phyloP scores from a whole-genome alignment of 2,113 vertebrate species.

The Pristiophorus japonicus region DNA sequence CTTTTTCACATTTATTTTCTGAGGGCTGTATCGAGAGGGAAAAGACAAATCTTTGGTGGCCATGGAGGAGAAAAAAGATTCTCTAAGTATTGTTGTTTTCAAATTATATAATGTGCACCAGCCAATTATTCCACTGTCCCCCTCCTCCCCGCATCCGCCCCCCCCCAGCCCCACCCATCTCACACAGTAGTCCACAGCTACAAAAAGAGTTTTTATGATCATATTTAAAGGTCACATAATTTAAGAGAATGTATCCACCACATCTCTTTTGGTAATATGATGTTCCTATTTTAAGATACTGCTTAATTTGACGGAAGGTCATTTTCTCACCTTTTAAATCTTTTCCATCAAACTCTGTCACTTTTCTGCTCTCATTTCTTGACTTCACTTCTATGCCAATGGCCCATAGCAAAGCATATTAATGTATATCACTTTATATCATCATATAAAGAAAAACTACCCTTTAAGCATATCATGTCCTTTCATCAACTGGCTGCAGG shows the following conservation, averaged over 20 bases:
- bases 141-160: too few relatives aligned
- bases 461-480: not conserved
- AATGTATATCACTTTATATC: not conserved
- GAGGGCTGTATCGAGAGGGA: not conserved
- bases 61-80: not conserved
- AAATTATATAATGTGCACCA: not conserved
- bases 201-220: not conserved
- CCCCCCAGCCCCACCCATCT: too few relatives aligned
- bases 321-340: not conserved
- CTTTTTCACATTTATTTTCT: not conserved
- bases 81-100: not conserved
- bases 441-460: not conserved
- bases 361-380: not conserved
- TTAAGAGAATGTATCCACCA: not conserved
- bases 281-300: not conserved
- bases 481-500: not conserved
- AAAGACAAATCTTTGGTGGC: not conserved
- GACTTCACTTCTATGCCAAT: not conserved
- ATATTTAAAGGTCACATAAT: not conserved
- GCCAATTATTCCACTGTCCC: too few relatives aligned
- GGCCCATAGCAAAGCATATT: not conserved
- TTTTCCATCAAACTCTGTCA: not conserved
- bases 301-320: not conserved
- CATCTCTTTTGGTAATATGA: not conserved
- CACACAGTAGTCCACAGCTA: not conserved